Base-by-base conservation (phyloP, 2,113 vertebrate genomes). In the Rhombomys opimus region DNA sequence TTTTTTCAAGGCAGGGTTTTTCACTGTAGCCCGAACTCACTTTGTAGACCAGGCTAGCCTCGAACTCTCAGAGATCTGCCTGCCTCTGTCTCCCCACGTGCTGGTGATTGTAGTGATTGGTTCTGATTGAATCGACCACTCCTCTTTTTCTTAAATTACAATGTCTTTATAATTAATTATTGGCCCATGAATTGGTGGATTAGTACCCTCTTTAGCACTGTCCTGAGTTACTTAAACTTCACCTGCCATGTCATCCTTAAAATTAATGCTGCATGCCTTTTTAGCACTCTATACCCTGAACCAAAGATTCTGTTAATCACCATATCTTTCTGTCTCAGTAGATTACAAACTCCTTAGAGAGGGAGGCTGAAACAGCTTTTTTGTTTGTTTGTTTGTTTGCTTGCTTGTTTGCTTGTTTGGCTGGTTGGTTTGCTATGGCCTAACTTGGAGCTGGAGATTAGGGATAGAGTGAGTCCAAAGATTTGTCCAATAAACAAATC, bases 121-220 rank as follows among this genome's bases (percentile, higher is more conserved):
- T 63, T 63, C n/a, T 67, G 20, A 8, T 77, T 63, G 72, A 61
- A 3, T 57, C 50, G 27, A 90, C 25, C 15, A 30, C 13, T 86
- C 1, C 6, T 75, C n/a, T 73, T 91, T 91, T 77, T 84, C 76
- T 78, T 59, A 94, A 73, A 46, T 87, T 35, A 68, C 22, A 38
- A 77, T 61, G 57, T 75, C 75, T 59, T 30, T 10, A 2, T 61
- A 91, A 94, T 35, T 52, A 92, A 41, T 41, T 8, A 38, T 57
- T 22, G 0, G 27, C 20, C 54, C 50, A 76, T 20, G 57, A 32
- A 57, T 59, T 65, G 9, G 41, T n/a, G 20, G 1, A 13, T 30
- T 50, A 5, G 32, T 35, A 35, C 17, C 35, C 17, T 81, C 32
- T 46, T 38, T 61, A 61, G 78, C 13, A 25, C 57, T 63, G 32